Percentiles rank a stretch among this genome's conserved stretches.
Evolutionary conservation across 2,797 vertebrate genomes (phyloP).

Genomic region (Halcyon chelicuti): DNA sequence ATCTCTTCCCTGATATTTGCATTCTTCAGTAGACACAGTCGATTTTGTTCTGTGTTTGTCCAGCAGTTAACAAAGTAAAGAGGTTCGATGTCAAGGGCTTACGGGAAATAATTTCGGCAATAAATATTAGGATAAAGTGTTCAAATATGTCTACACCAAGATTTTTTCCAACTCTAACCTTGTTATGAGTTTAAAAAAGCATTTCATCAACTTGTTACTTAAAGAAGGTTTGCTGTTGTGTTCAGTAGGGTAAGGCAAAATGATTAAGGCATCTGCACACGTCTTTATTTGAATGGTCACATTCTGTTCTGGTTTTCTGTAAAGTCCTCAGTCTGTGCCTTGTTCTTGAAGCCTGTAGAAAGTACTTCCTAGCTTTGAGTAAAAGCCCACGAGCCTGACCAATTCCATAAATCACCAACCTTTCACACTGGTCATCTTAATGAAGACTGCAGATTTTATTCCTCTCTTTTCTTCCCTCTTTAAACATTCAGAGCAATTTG

Average conservation of each 20-base stretch:
- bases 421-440: neutral
- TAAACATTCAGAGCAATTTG: neutral
- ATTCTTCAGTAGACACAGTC: neutral
- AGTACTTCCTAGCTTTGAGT: neutral
- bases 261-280: neutral
- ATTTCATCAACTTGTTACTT: neutral
- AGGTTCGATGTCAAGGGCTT: neutral
- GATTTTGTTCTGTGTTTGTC: neutral
- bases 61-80: neutral
- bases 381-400: neutral
- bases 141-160: neutral
- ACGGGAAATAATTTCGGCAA: constrained; percentile 5
- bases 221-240: neutral
- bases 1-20: neutral
- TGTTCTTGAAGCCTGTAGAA: neutral
- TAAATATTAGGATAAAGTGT: constrained; percentile 10
- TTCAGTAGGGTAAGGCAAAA: neutral
- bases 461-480: neutral
- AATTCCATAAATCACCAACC: neutral
- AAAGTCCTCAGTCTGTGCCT: neutral
- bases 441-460: neutral
- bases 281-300: neutral
- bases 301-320: neutral
- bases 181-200: neutral
- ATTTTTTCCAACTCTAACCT: neutral